These are phyloP conservation scores for Psammodynastes pulverulentus DNA, from an alignment of 2,113 vertebrate species.

Conservation along the genomic window DNA sequence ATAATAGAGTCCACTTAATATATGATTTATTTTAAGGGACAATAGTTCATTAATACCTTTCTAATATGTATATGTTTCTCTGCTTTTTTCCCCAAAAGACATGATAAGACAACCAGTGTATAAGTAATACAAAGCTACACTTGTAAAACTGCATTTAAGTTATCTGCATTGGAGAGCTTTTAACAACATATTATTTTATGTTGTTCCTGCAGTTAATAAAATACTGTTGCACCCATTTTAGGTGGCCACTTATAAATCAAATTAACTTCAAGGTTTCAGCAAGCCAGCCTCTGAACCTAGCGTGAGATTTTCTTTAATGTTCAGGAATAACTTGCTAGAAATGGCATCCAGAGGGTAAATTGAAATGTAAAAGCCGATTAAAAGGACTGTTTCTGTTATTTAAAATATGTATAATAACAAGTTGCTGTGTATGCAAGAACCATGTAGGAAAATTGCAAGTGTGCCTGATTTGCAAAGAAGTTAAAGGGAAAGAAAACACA, in stretches of 20 bases:
- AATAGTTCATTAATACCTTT: background rate
- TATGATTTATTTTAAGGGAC: background rate
- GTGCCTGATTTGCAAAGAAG: background rate
- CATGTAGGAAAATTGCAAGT: background rate
- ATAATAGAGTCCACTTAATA: background rate
- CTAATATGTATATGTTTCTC: background rate
- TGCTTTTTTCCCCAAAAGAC: conserved; percentile 1
- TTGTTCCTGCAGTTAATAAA: background rate
- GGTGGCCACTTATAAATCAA: conserved; percentile 12
- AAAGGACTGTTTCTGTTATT: background rate
- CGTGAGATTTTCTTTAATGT: conserved; percentile 20
- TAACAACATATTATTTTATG: background rate
- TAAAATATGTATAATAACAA: background rate
- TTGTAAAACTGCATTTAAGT: conserved; percentile 22
- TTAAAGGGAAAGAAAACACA: background rate
- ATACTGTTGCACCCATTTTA: conserved; percentile 28
- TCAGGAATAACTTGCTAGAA: conserved; percentile 30
- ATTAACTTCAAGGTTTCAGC: background rate
- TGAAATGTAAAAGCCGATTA: background rate
- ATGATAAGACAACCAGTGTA: background rate
- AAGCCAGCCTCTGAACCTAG: conserved; percentile 9
- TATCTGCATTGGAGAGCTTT: background rate
- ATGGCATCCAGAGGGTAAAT: background rate
- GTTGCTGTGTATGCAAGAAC: background rate
- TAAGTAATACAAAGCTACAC: conserved; percentile 27